Evolutionary conservation across 64 coral and sea anemone genomes (phyloP), one percentile per base, ranked within the genome.

Genomic region (Stichodactyla helianthus): DNA sequence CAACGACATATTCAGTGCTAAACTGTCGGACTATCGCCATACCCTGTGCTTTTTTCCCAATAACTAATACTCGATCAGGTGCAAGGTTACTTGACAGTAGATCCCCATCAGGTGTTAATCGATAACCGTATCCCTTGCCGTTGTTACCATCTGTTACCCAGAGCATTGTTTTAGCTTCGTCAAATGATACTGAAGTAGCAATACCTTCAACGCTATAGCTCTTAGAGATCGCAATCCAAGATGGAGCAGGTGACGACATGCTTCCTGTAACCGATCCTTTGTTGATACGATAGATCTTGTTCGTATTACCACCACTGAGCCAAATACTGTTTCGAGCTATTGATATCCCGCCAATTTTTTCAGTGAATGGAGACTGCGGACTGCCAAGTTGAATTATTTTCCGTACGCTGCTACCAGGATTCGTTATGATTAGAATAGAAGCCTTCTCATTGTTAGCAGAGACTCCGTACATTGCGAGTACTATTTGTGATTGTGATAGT

Each of bases 401-500:
- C 16, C 82, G 77, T 11, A 98, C 92, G 52, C 19, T 64, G 7
- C 35, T 84, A 0, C 83, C 92, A 10, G 82, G 82, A 60, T 94
- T 89, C 17, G 89, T 91, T 18, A 98, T 53, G n/a, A 94, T 92
- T 60, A 98, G 70, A 2, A 98, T 53, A 0, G 95, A 98, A 23
- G 95, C 86, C 50, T 94, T 94, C 28, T 77, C 90, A 61, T 91
- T 58, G 64, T 94, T 94, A 5, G 89, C 87, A n/a, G 95, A 91
- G 18, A 98, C 95, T 6, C 95, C 95, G 20, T 94, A 87, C 95
- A 98, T 98, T 16, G 87, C 90, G 6, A 98, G 90, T 74, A 98
- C 59, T 81, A 94, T 82, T 20, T 90, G 54, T 53, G 61, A 71
- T 1, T 86, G 54, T 10, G 96, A 90, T 51, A 98, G 70, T n/a